A percentile compares a stretch with the other conserved stretches of the same genome.
Conservation (phyloP, 2,797 vertebrate genomes). For the Megaceryle alcyon region DNA sequence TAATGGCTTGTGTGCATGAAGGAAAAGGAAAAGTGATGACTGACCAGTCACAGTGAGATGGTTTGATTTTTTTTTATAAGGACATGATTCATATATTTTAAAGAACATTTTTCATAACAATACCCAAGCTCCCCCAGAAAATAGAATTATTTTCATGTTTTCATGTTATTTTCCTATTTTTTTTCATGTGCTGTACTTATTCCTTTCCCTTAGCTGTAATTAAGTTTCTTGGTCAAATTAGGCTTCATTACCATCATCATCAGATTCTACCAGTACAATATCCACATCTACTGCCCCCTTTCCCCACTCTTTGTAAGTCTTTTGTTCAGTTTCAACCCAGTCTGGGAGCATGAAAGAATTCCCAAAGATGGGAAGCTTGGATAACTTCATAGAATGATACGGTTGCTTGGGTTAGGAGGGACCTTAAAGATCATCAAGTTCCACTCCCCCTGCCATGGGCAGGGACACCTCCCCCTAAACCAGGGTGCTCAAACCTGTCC, state of each 20-base stretch:
- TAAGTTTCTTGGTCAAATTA: background rate
- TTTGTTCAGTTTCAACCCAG: background rate
- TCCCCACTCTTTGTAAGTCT: background rate
- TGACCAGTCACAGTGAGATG: background rate
- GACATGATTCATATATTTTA: background rate
- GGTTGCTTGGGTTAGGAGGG: too few species aligned
- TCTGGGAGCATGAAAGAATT: background rate
- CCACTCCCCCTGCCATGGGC: too few species aligned
- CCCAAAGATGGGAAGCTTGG: background rate
- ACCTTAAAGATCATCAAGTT: too few species aligned
- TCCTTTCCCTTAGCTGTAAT: background rate
- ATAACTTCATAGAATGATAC: too few species aligned
- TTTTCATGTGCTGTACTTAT: background rate
- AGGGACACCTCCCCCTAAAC: too few species aligned
- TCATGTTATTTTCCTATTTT: background rate
- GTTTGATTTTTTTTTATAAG: background rate
- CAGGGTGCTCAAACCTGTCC: too few species aligned
- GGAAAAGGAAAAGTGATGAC: background rate
- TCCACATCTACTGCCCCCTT: background rate
- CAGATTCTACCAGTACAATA: background rate
- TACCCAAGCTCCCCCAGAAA: background rate
- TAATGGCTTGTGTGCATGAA: background rate
- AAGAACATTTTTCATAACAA: background rate
- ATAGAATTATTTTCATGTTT: background rate
- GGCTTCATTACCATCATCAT: background rate